Base-by-base conservation (phyloP, 1,140 invertebrate genomes). In the Zaprionus kolodkinae region DNA sequence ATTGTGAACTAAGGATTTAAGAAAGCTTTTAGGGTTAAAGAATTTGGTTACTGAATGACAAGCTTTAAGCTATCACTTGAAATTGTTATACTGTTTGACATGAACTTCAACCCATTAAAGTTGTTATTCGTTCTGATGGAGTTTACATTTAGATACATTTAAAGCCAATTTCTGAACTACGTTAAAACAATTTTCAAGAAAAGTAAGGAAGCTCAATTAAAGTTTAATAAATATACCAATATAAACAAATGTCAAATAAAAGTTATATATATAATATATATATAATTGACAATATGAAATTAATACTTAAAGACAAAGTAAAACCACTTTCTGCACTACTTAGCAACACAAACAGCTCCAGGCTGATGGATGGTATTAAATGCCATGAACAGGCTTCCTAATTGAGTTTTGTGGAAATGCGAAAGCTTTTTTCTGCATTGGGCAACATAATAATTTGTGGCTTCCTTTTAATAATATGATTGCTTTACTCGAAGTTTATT, bases 401-500 rank as follows among this genome's bases (percentile, higher is more conserved):
- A 21, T 48, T 48, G 45, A 21, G 0, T 11, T 48, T 48, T 21
- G 45, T 50, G 45, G 0, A 12, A 10, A 11, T 50, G 10, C 7
- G 0, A 50, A 10, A 25, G 17, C 45, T n/a, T 50, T 50, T 21
- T 50, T 12, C 17, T 21, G 10, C 7, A 7, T 50, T 50, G 10
- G 3, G 3, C 17, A 12, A 12, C 45, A 11, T 1, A 6, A 21
- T 50, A 50, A 21, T 21, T 50, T 50, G 10, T 30, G 21, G 52
- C 5, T 27, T 30, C 50, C 10, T n/a, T 0, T n/a, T 33, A 30
- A 54, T 54, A 10, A 25, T 30, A 27, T 33, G n/a, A 54, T 43
- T 13, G 25, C 52, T 54, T 30, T 6, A 59, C 6, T 38, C 10
- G 17, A 54, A 69, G 52, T 54, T 61, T 30, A 30, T 27, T 30